Base-by-base conservation (phyloP, 2,888 invertebrate species). In the Zygothrica quintamaculata region DNA sequence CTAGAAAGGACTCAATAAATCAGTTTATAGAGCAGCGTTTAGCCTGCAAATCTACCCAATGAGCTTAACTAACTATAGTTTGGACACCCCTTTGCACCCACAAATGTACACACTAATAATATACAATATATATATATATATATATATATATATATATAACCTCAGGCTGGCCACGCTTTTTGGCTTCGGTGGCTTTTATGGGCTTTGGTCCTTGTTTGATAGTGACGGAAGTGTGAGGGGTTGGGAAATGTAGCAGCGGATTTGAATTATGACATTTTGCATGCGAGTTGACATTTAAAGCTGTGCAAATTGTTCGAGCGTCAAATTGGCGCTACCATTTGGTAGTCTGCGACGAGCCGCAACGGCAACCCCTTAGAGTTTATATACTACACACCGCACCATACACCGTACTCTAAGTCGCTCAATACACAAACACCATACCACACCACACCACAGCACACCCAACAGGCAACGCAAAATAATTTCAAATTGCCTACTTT, bases 231-330 rank as follows among this genome's bases (percentile, higher is more conserved):
- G 13, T n/a, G 36, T 36, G 36, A 8, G 36, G 40, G 11, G 37
- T 15, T 16, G 18, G 64, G 57, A 44, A 40, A 3, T 37, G 42
- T 26, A 8, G 33, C 36, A 3, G 8, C 39, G 52, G 26, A 64
- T 80, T 80, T 86, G 79, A 80, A 76, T 80, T 80, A 86, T 80
- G 79, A 80, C 84, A 86, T 86, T 80, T 84, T 76, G 87, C 84
- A 80, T 76, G 67, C 70, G 80, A 84, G 80, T 62, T 84, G 87
- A 86, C 79, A 80, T 79, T 86, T 79, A 79, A 86, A 86, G 80
- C 87, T 84, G 80, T 73, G 87, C 81, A 86, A 84, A 87, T 87
- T 80, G 81, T 86, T 87, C 81, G 55, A 80, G 84, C 84, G 84
- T 86, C 74, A 87, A 80, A 80, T 84, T 80, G 87, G 79, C 86